A percentile compares a stretch with the other conserved stretches of the same genome.
phyloP scores from a whole-genome alignment of 1,140 invertebrate genomes.

The Bathynomus jamesi region DNA sequence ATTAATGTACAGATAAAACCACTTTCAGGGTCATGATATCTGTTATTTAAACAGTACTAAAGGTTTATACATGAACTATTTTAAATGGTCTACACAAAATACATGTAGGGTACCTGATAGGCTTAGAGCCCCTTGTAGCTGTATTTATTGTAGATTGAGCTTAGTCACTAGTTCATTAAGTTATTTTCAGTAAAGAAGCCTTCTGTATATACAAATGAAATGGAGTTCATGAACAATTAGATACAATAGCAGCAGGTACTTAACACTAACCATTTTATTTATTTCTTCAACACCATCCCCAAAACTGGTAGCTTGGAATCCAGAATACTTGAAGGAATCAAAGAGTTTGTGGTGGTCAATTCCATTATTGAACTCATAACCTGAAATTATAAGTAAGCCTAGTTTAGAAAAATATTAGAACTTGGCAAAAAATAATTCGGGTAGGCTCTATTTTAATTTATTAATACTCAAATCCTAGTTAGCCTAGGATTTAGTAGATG shows the following conservation, averaged over 20 bases:
- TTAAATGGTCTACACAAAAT: too few relatives aligned
- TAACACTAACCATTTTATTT: conserved; percentile 69
- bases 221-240: not conserved
- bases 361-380: conserved; percentile 90
- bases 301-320: conserved; percentile 96
- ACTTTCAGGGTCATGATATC: too few relatives aligned
- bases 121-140: too few relatives aligned
- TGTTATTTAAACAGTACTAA: too few relatives aligned
- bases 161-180: too few relatives aligned
- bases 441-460: not conserved
- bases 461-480: not conserved
- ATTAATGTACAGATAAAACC: too few relatives aligned
- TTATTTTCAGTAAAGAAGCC: not conserved
- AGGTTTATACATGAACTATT: too few relatives aligned
- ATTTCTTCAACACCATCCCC: conserved; percentile 83
- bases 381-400: conserved; percentile 44
- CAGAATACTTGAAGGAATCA: conserved; percentile 66
- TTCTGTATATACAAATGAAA: not conserved
- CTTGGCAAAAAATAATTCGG: not conserved
- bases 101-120: too few relatives aligned
- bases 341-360: conserved; percentile 80
- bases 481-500: not conserved
- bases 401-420: conserved; percentile 5
- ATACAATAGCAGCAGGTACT: not conserved
- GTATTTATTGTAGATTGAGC: too few relatives aligned